Percentiles rank a stretch among this genome's conserved stretches.
phyloP scores from a whole-genome alignment of 2,113 vertebrate genomes.

The Daubentonia madagascariensis region DNA sequence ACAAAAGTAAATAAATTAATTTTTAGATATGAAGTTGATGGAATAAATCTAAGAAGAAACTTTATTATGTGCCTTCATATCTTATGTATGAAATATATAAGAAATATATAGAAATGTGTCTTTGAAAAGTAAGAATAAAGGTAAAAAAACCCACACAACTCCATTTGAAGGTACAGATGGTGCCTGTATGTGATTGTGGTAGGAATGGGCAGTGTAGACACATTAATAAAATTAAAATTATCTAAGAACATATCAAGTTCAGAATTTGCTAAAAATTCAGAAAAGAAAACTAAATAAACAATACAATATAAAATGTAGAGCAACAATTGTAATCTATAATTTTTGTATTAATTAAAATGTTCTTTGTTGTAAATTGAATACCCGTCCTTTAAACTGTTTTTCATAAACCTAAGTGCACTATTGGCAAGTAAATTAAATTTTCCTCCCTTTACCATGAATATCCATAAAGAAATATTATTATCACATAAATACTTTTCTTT shows the following conservation, averaged over 20 bases:
- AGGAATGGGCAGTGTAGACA: not conserved
- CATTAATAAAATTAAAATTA: conserved; percentile 31
- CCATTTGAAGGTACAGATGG: not conserved
- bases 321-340: not conserved
- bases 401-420: not conserved
- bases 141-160: not conserved
- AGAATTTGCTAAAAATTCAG: not conserved
- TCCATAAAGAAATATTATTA: not conserved
- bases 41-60: not conserved
- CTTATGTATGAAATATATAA: not conserved
- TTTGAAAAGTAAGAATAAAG: not conserved
- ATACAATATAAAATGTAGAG: not conserved
- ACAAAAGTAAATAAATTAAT: not conserved
- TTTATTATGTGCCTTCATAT: not conserved
- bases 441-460: not conserved
- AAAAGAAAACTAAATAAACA: not conserved
- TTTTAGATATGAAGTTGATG: not conserved
- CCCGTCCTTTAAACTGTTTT: conserved; percentile 38
- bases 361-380: conserved; percentile 2
- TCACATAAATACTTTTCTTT: not conserved
- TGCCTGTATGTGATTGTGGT: not conserved
- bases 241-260: conserved; percentile 1
- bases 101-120: not conserved
- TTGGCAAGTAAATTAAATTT: not conserved
- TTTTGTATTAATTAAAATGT: not conserved